Base-by-base conservation (phyloP, 2,113 vertebrate species). In the Anolis carolinensis region DNA sequence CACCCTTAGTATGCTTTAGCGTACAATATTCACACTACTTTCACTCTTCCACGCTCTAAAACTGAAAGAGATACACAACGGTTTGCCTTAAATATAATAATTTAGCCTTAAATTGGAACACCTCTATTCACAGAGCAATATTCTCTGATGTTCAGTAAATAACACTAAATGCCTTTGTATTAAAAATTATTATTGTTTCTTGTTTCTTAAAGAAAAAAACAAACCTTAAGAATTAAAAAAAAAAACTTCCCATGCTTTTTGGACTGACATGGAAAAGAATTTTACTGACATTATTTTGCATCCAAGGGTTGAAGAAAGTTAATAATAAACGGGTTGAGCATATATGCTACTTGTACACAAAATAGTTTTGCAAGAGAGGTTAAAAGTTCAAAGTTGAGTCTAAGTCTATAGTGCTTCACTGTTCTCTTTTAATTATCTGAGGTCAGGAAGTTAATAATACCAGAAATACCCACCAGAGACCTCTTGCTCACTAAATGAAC, bases 401-500 rank as follows among this genome's bases (percentile, higher is more conserved):
- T 94, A 94, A 95, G 96, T 96, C 95, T 95, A 94, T 95, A 94
- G 92, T 96, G 93, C 94, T 95, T 91, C 92, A 86, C 95, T 95
- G 95, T 97, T 97, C 93, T 94, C 95, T 96, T 97, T 96, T 97
- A 97, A 97, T 97, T 96, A 97, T 96, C 94, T 93, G 96, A 95
- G 97, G 96, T 97, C 97, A 97, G 96, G 95, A 96, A 97, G 97
- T 97, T 97, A 97, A 97, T 97, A 97, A 97, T 96, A 96, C 96
- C 95, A 97, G 96, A 96, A 97, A 97, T 96, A 95, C 95, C 96
- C 96, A 95, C 94, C 85, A 94, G 96, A 96, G 96, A 96, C 95
- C 95, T 97, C 95, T 96, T 95, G 95, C 95, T 95, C 95, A 95
- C 95, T 95, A 83, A 91, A 93, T 96, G 96, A 97, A 97, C 96